Evolutionary conservation across 2,113 vertebrate species (phyloP).

Genomic region (Empidonax traillii): DNA sequence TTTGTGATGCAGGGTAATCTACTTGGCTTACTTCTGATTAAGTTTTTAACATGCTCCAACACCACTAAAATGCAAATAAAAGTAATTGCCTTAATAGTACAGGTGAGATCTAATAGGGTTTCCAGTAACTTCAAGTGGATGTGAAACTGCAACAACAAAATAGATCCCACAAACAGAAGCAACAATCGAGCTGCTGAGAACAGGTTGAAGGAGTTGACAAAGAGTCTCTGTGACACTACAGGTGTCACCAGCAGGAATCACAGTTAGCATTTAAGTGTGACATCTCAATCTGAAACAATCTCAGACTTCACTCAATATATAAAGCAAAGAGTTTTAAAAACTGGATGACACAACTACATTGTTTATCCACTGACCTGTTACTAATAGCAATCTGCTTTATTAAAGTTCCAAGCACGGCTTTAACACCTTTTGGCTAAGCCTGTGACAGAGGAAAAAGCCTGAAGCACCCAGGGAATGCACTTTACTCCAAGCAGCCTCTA

Average conservation of each 20-base stretch:
- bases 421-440: background rate
- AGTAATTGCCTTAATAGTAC: background rate
- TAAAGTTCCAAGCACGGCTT: background rate
- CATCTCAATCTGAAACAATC: background rate
- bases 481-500: background rate
- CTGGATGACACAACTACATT: background rate
- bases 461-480: background rate
- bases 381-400: background rate
- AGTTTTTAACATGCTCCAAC: background rate
- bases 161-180: background rate
- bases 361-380: background rate
- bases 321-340: background rate
- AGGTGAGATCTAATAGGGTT: background rate
- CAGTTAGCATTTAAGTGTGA: background rate
- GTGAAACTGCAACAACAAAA: background rate
- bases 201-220: background rate
- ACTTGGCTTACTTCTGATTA: background rate
- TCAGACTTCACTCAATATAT: background rate
- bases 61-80: background rate
- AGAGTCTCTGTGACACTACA: background rate
- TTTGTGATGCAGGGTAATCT: background rate
- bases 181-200: background rate
- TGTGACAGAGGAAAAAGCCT: background rate
- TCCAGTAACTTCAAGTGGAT: background rate
- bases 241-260: background rate